These are phyloP conservation scores for Lutjanus campechanus DNA, from an alignment of 2,797 vertebrate species.

Conservation along the genomic window DNA sequence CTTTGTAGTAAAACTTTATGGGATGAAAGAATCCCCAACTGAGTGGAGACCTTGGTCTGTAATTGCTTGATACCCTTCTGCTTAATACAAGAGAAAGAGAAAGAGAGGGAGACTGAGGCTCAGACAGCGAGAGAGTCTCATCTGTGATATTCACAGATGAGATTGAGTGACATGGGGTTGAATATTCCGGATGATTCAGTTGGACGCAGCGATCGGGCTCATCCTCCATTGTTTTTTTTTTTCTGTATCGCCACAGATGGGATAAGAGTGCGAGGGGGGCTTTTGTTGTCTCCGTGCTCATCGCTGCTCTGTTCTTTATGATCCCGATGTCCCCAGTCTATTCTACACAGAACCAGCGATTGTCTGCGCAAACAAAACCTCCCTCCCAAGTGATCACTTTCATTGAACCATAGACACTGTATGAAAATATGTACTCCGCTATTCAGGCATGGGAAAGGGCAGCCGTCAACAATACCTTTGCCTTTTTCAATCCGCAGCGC, in stretches of 20 bases:
- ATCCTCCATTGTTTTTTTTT: conserved; percentile 61
- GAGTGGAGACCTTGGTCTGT: conserved; percentile 72
- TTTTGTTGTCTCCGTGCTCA: conserved; percentile 73
- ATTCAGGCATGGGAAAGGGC: conserved; percentile 72
- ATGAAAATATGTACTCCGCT: conserved; percentile 73
- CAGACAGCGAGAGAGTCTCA: conserved; percentile 38
- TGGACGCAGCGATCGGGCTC: conserved; percentile 43
- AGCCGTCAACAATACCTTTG: conserved; percentile 70
- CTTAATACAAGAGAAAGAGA: conserved; percentile 57
- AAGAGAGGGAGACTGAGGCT: conserved; percentile 27
- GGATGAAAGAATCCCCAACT: conserved; percentile 74
- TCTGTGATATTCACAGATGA: conserved; percentile 52
- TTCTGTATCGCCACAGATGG: conserved; percentile 57
- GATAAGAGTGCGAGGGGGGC: conserved; percentile 51
- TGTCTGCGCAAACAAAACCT: conserved; percentile 79
- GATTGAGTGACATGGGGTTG: conserved; percentile 59
- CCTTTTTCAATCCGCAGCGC: conserved; percentile 61
- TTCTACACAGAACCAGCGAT: conserved; percentile 65
- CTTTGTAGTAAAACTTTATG: conserved; percentile 81
- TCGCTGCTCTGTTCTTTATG: conserved; percentile 66
- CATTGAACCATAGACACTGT: conserved; percentile 72
- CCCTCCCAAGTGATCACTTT: conserved; percentile 73
- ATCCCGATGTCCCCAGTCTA: conserved; percentile 69
- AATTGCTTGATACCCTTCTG: conserved; percentile 77
- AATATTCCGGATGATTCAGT: conserved; percentile 55